These are phyloP conservation scores for Dasypogon diadema DNA, from an alignment of 2,888 invertebrate genomes.

Conservation along the genomic window DNA sequence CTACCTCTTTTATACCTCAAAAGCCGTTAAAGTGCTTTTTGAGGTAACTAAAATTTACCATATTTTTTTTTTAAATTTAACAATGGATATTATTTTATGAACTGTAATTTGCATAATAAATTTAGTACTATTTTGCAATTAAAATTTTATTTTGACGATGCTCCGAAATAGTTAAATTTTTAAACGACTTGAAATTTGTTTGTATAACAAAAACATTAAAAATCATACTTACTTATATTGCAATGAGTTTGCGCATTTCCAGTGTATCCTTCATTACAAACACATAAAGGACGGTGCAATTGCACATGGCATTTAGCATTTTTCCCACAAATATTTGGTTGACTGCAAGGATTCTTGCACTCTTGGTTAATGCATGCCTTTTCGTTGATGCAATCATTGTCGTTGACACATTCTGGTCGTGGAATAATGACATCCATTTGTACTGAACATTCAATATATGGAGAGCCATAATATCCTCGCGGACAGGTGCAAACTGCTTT, in stretches of 20 bases:
- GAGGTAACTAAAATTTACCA: no score
- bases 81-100: no score
- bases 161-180: no score
- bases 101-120: no score
- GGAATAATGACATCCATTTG: conserved; percentile 70
- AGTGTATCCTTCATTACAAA: conserved; percentile 84
- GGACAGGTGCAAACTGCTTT: conserved; percentile 88
- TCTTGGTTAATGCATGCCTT: conserved; percentile 83
- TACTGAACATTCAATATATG: conserved; percentile 79
- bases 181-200: no score
- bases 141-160: no score
- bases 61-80: no score
- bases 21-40: no score
- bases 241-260: conserved; percentile 86
- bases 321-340: conserved; percentile 77
- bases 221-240: conserved; percentile 76
- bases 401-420: conserved; percentile 80
- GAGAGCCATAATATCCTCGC: conserved; percentile 80
- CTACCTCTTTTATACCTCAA: no score
- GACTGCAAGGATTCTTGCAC: conserved; percentile 82
- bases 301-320: conserved; percentile 84
- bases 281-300: conserved; percentile 84
- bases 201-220: conserved; percentile 61
- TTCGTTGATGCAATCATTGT: conserved; percentile 84
- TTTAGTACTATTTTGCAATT: no score